Evolutionary conservation across 2,888 invertebrate genomes (phyloP).

Genomic region (Pachliopta kotzebuea): DNA sequence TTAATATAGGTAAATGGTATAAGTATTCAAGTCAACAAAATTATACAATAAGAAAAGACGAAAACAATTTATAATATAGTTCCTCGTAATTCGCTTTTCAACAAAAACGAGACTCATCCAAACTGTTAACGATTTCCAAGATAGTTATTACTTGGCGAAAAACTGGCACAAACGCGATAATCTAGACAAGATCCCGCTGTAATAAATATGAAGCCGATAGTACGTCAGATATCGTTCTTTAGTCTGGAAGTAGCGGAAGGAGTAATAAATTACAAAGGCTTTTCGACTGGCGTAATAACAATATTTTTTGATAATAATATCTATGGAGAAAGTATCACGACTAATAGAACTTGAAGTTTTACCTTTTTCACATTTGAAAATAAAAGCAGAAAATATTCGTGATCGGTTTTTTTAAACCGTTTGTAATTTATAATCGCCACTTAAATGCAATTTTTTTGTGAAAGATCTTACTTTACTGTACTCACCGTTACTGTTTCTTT

Average conservation of each 20-base stretch:
- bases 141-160: slow-evolving; percentile 22
- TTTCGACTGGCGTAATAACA: not conserved
- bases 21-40: not conserved
- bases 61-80: not conserved
- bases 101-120: slow-evolving; percentile 15
- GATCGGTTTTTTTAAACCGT: too few species aligned
- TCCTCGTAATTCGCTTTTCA: slow-evolving; percentile 9
- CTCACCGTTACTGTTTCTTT: too few species aligned
- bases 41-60: not conserved
- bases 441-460: too few species aligned
- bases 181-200: slow-evolving; percentile 24
- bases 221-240: slow-evolving; percentile 21
- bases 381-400: too few species aligned
- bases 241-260: slow-evolving; percentile 16
- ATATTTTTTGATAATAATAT: slow-evolving; percentile 3
- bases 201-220: slow-evolving; percentile 27
- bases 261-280: slow-evolving; percentile 12
- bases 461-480: too few species aligned
- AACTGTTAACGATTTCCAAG: slow-evolving; percentile 22
- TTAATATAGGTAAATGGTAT: not conserved
- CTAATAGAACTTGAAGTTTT: too few species aligned
- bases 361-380: too few species aligned
- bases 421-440: too few species aligned
- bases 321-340: not conserved
- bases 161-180: slow-evolving; percentile 22